These are phyloP conservation scores for Pygoscelis antarcticus DNA, from an alignment of 2,113 vertebrate genomes.

Conservation along the genomic window DNA sequence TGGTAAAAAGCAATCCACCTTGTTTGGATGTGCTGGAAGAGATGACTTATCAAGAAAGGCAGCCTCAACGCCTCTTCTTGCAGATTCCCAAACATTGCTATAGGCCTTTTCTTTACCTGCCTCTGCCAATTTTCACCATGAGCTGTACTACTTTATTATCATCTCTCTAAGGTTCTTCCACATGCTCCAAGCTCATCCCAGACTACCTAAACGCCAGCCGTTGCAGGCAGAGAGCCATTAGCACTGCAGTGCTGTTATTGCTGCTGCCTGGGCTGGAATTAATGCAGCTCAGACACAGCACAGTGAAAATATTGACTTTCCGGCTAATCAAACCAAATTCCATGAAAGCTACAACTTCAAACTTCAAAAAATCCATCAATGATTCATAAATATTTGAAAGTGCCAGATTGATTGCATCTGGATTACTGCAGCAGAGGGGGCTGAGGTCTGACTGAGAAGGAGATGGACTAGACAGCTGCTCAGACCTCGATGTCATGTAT, in stretches of 20 bases:
- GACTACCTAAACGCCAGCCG: not conserved
- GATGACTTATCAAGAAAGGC: not conserved
- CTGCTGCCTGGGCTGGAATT: not conserved
- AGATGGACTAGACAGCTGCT: not conserved
- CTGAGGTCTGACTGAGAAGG: not conserved
- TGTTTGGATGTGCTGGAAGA: not conserved
- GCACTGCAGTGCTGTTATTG: not conserved
- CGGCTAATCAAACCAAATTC: conserved; percentile 72
- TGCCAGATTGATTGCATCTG: conserved; percentile 31
- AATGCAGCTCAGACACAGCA: not conserved
- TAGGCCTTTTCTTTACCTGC: not conserved
- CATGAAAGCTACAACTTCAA: conserved; percentile 70
- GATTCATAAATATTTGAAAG: conserved; percentile 78
- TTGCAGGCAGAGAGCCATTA: not conserved
- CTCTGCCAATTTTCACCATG: not conserved
- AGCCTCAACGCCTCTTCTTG: not conserved
- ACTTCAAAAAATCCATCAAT: conserved; percentile 63
- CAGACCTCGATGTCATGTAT: not conserved
- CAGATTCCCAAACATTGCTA: not conserved
- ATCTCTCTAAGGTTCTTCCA: not conserved
- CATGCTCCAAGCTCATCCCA: not conserved
- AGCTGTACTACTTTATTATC: not conserved
- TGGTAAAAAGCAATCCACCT: not conserved
- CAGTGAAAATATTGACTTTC: conserved; percentile 74
- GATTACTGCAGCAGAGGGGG: not conserved